phyloP scores from a whole-genome alignment of 2,888 invertebrate species.

The Trachelus tabidus region DNA sequence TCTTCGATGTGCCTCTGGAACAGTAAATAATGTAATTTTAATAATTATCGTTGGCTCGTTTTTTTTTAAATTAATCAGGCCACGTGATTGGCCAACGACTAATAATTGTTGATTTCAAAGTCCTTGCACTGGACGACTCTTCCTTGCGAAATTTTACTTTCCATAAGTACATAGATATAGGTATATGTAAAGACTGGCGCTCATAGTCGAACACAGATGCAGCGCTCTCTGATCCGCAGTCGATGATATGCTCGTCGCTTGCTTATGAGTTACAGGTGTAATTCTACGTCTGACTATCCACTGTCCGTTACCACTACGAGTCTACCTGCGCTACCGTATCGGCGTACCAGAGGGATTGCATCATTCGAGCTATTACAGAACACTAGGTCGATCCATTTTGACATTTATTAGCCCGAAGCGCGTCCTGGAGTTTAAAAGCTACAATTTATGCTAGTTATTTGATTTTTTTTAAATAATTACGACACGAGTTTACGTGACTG shows the following conservation, averaged over 20 bases:
- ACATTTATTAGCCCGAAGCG: neutral
- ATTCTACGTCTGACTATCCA: neutral
- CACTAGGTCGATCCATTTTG: neutral
- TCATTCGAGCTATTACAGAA: neutral
- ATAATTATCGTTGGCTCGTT: neutral
- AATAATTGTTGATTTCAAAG: slow-evolving; percentile 17
- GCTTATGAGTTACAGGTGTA: neutral
- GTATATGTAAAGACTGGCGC: neutral
- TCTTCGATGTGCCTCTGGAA: too few species aligned
- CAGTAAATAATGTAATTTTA: too few species aligned
- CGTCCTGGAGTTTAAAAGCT: neutral
- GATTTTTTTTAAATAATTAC: neutral
- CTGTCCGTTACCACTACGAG: neutral
- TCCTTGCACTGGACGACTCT: slow-evolving; percentile 46
- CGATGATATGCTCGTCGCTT: neutral
- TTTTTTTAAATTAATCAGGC: neutral
- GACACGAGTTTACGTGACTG: neutral
- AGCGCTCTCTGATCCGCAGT: neutral
- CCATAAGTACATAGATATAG: neutral
- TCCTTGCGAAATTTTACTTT: slow-evolving; percentile 42
- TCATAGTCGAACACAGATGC: neutral
- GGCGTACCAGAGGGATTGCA: neutral
- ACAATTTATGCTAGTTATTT: neutral
- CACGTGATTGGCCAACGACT: neutral
- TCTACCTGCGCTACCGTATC: neutral